Evolutionary conservation across 2,888 invertebrate species (phyloP).

Genomic region (Polymixis lichenea): DNA sequence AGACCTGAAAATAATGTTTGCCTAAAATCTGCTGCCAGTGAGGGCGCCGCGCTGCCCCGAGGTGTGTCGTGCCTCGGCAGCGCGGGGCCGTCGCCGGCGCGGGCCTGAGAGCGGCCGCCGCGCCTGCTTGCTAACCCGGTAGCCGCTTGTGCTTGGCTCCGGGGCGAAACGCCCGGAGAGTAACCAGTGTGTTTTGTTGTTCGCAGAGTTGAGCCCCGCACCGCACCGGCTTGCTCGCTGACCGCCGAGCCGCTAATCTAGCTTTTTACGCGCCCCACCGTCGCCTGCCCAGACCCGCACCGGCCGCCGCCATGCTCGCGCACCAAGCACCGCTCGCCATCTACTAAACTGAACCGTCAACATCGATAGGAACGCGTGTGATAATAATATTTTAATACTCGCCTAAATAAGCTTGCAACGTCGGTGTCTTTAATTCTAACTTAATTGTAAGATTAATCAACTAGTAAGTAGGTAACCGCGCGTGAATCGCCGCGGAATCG

Average conservation of each 20-base stretch:
- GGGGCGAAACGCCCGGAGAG: constrained; percentile 87
- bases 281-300: constrained; percentile 86
- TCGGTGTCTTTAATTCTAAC: constrained; percentile 90
- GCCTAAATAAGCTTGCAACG: constrained; percentile 90
- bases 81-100: constrained; percentile 66
- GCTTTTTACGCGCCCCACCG: constrained; percentile 90
- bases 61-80: constrained; percentile 26
- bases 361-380: constrained; percentile 90
- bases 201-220: constrained; percentile 91
- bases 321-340: constrained; percentile 90
- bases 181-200: constrained; percentile 91
- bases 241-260: constrained; percentile 90
- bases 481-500: constrained; percentile 75
- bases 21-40: constrained; percentile 75
- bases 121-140: constrained; percentile 89
- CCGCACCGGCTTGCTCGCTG: constrained; percentile 90
- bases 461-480: constrained; percentile 77
- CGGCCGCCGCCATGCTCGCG: constrained; percentile 89
- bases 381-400: constrained; percentile 89
- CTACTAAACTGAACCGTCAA: constrained; percentile 89
- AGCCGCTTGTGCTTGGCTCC: constrained; percentile 90
- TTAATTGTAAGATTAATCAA: constrained; percentile 87
- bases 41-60: constrained; percentile 48
- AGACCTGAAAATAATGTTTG: constrained; percentile 71
- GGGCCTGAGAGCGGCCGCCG: constrained; percentile 81